phyloP scores from a whole-genome alignment of 2,797 vertebrate species.

The Threskiornis aethiopicus region DNA sequence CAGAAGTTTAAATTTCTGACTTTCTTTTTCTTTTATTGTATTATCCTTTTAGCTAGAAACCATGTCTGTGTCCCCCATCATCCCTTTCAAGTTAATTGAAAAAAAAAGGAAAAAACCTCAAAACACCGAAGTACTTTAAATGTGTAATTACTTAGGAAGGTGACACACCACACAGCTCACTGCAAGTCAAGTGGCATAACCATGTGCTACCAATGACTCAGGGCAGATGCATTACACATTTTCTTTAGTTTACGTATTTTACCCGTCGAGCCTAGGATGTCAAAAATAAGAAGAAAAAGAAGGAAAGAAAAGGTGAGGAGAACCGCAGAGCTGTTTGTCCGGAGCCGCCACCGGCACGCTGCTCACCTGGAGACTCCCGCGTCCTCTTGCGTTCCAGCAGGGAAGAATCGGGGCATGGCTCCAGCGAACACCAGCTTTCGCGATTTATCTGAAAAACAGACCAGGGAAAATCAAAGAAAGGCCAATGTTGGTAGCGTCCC shows the following conservation, averaged over 20 bases:
- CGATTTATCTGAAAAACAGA: conserved; percentile 86
- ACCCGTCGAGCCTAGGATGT: neutral
- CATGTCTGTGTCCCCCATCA: rapidly evolving
- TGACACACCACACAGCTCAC: conserved; percentile 4
- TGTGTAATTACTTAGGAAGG: neutral
- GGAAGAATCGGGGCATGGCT: conserved; percentile 68
- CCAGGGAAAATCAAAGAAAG: neutral
- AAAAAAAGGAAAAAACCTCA: neutral
- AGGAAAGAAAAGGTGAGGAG: neutral
- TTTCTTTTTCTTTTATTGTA: neutral
- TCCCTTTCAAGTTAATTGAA: neutral
- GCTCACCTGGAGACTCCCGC: conserved; percentile 65
- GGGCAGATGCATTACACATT: neutral
- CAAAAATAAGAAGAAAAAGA: neutral
- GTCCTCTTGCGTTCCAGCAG: conserved; percentile 64
- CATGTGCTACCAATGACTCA: conserved; percentile 17
- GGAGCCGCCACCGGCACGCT: neutral
- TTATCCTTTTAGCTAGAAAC: neutral
- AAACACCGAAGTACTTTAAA: neutral
- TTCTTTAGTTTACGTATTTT: neutral
- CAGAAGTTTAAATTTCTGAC: neutral
- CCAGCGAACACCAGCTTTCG: conserved; percentile 81
- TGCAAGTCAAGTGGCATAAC: conserved; percentile 9
- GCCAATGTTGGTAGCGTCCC: neutral
- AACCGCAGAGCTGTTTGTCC: rapidly evolving